Conservation (phyloP, 2,797 vertebrate species). For the Eidolon dupreanum region DNA sequence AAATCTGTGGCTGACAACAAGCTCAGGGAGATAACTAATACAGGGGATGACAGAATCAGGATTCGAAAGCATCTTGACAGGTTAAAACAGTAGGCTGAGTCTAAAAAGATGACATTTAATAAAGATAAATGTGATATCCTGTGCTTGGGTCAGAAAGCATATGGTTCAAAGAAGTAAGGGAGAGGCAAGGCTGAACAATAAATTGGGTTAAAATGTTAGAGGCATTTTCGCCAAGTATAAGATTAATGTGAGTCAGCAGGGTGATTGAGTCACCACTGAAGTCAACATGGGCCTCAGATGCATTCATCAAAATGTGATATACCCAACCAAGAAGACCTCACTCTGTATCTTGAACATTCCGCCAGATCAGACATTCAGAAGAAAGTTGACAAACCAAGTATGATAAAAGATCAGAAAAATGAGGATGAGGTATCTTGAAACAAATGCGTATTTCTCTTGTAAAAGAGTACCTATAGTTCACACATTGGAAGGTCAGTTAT, state of each 20-base stretch:
- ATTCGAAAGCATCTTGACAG: conserved; percentile 60
- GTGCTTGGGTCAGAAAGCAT: conserved; percentile 77
- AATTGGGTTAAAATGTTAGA: neutral
- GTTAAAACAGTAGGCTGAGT: neutral
- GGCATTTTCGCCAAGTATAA: neutral
- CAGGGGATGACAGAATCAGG: neutral
- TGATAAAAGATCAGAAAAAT: neutral
- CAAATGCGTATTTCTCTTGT: neutral
- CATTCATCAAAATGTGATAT: neutral
- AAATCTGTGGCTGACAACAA: conserved; percentile 46
- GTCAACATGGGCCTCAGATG: neutral
- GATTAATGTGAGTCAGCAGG: neutral
- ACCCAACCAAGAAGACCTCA: neutral
- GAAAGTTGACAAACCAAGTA: neutral
- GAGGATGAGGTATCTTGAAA: neutral
- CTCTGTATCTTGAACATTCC: neutral
- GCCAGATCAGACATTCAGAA: neutral
- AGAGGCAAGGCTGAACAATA: neutral
- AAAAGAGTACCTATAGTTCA: neutral
- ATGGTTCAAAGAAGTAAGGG: conserved; percentile 17
- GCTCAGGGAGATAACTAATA: conserved; percentile 6
- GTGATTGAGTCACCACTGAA: neutral
- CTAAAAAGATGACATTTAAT: conserved; percentile 58
- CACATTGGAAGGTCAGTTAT: neutral
- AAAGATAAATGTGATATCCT: conserved; percentile 62